These are phyloP conservation scores for Tetragonula carbonaria DNA, from an alignment of 2,888 invertebrate genomes.

Conservation along the genomic window DNA sequence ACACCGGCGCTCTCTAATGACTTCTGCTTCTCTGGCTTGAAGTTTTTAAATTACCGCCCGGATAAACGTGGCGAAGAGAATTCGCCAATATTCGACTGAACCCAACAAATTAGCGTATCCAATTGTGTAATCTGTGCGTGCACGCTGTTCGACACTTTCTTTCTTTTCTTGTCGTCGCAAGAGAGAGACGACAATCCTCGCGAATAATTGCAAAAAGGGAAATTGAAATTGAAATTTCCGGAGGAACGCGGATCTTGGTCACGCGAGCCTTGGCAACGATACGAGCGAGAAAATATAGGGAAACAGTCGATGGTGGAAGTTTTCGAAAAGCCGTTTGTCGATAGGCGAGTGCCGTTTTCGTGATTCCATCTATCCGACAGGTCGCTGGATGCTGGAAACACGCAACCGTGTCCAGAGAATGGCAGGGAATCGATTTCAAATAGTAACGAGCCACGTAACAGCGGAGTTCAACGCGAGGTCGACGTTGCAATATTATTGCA, in stretches of 20 bases:
- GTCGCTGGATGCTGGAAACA: background rate
- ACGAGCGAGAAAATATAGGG: background rate
- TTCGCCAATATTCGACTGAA: conserved; percentile 7
- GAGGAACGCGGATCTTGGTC: background rate
- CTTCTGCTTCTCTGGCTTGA: conserved; percentile 25
- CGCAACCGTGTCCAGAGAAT: background rate
- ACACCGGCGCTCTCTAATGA: conserved; percentile 32
- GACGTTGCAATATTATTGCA: background rate
- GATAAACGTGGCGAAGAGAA: conserved; percentile 8
- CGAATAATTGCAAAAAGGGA: background rate
- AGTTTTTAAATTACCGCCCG: conserved; percentile 41
- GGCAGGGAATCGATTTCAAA: background rate
- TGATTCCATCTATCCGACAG: background rate
- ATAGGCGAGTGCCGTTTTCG: background rate
- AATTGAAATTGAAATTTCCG: background rate
- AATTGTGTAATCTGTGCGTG: too few species aligned
- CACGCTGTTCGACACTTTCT: too few species aligned
- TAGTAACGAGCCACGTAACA: background rate
- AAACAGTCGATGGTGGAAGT: background rate
- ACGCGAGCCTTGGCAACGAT: background rate
- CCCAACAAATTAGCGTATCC: too few species aligned
- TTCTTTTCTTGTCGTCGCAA: too few species aligned
- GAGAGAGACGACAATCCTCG: background rate
- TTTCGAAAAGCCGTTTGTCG: background rate
- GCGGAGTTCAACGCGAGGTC: background rate